phyloP scores from a whole-genome alignment of 1,140 invertebrate genomes.

The Periplaneta americana region DNA sequence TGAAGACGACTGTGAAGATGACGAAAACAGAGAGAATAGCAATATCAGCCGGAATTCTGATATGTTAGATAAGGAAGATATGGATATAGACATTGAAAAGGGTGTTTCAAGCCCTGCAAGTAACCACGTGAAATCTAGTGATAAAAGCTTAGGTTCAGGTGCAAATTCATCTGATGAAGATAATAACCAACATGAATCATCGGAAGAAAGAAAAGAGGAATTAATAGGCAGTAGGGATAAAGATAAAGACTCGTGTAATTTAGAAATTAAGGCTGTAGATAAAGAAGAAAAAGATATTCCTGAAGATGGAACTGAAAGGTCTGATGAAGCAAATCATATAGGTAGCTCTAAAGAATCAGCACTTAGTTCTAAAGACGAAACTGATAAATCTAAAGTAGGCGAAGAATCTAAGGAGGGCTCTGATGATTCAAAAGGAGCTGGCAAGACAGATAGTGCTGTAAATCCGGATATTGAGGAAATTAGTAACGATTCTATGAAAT shows the following conservation, averaged over 20 bases:
- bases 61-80: not conserved
- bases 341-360: not conserved
- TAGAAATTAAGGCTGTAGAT: not conserved
- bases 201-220: conserved; percentile 25
- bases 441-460: not conserved
- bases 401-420: not conserved
- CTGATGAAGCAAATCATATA: not conserved
- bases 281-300: not conserved
- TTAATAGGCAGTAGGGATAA: conserved; percentile 25
- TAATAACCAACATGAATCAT: conserved; percentile 20
- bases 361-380: not conserved
- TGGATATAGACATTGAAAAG: not conserved
- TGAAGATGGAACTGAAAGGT: not conserved
- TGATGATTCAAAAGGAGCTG: not conserved
- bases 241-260: not conserved
- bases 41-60: not conserved
- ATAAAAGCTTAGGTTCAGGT: not conserved
- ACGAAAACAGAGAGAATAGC: conserved; percentile 2
- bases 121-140: not conserved
- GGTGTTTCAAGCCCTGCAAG: conserved; percentile 11
- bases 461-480: conserved; percentile 4
- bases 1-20: conserved; percentile 18
- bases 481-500: conserved; percentile 6
- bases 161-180: conserved; percentile 22
- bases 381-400: not conserved